A percentile compares a stretch with the other conserved stretches of the same genome.
phyloP scores from a whole-genome alignment of 2,888 invertebrate species.

The Sarcophaga rosellei region DNA sequence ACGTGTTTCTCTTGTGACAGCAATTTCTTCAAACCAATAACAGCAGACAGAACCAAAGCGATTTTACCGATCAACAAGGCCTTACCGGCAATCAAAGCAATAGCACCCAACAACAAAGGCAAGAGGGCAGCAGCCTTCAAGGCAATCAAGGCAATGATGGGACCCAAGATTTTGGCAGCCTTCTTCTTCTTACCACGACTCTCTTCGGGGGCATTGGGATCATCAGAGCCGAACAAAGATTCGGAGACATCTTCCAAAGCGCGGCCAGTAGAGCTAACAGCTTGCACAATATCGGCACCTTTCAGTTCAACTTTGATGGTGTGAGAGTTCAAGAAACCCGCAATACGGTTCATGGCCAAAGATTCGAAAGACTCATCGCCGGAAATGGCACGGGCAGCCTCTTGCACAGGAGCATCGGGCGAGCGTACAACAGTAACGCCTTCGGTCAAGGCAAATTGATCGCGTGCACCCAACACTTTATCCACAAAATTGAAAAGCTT shows the following conservation, averaged over 20 bases:
- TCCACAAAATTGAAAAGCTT: constrained; percentile 93
- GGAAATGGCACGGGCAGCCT: constrained; percentile 88
- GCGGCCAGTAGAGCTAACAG: constrained; percentile 90
- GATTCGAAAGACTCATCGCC: constrained; percentile 86
- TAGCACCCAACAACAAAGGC: constrained; percentile 90
- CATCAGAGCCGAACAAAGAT: constrained; percentile 84
- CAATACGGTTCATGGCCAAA: constrained; percentile 86
- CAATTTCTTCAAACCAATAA: constrained; percentile 92
- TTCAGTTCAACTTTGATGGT: constrained; percentile 92
- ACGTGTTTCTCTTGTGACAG: constrained; percentile 92
- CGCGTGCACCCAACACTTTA: constrained; percentile 91
- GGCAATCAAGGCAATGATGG: constrained; percentile 88
- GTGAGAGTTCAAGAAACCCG: constrained; percentile 90
- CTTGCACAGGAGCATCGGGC: constrained; percentile 84
- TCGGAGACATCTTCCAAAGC: constrained; percentile 89
- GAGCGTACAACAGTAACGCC: constrained; percentile 92
- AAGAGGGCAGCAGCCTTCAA: constrained; percentile 90
- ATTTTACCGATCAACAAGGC: constrained; percentile 92
- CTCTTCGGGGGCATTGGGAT: constrained; percentile 83
- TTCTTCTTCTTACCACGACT: constrained; percentile 92
- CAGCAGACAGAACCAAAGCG: constrained; percentile 90
- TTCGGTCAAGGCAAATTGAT: constrained; percentile 89
- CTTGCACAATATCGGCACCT: constrained; percentile 91
- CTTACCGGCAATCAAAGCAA: constrained; percentile 92
- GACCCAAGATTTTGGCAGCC: constrained; percentile 89